These are phyloP conservation scores for Diaprepes abbreviatus DNA, from an alignment of 2,888 invertebrate species.

Conservation along the genomic window DNA sequence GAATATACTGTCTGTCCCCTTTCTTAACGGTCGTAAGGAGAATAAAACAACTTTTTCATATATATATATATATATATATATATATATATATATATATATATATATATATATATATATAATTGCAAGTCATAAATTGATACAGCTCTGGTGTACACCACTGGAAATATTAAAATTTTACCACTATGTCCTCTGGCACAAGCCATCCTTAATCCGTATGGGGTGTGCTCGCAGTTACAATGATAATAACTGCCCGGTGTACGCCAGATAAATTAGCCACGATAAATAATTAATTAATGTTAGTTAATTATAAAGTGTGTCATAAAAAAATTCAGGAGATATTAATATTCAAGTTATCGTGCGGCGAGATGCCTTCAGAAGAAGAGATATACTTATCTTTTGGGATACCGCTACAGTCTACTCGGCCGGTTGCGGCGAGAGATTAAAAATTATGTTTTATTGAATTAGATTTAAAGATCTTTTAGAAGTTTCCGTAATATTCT, in stretches of 20 bases:
- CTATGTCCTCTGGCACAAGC: conserved; percentile 41
- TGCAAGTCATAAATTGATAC: too few relatives aligned
- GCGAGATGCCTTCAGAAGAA: conserved; percentile 38
- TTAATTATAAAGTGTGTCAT: conserved; percentile 51
- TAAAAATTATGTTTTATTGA: conserved; percentile 20
- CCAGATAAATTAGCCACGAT: conserved; percentile 50
- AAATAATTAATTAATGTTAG: conserved; percentile 51
- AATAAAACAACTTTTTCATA: too few relatives aligned
- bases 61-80: conserved; percentile 24
- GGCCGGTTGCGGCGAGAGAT: background rate
- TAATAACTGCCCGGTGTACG: conserved; percentile 45
- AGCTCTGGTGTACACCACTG: conserved; percentile 35
- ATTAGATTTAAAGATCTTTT: conserved; percentile 8
- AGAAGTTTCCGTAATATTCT: background rate
- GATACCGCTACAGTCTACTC: conserved; percentile 16
- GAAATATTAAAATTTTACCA: conserved; percentile 1
- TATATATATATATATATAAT: background rate
- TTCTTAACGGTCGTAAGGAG: too few relatives aligned
- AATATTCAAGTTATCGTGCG: conserved; percentile 49
- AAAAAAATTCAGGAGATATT: conserved; percentile 48
- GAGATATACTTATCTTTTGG: conserved; percentile 44
- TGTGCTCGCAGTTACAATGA: conserved; percentile 44
- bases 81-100: conserved; percentile 5
- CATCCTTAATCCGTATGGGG: conserved; percentile 43
- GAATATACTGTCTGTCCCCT: too few relatives aligned